phyloP scores from a whole-genome alignment of 64 coral and sea anemone genomes.

The Hydrozoanthus tunicans region DNA sequence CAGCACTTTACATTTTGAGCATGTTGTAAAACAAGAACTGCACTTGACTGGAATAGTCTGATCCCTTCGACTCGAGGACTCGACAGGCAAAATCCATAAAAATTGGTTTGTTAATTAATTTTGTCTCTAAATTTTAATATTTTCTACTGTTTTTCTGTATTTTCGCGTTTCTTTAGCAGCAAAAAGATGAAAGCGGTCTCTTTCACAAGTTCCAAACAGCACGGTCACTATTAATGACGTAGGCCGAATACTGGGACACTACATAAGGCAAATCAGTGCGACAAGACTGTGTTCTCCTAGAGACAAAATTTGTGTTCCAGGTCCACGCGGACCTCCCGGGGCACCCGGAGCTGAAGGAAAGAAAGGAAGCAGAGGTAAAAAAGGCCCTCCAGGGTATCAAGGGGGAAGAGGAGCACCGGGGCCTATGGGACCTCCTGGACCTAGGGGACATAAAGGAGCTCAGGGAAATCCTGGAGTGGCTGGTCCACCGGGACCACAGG shows the following conservation, averaged over 20 bases:
- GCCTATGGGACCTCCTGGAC: neutral
- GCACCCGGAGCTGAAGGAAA: neutral
- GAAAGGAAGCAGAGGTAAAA: neutral
- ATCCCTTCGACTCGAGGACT: too few relatives aligned
- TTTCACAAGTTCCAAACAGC: neutral
- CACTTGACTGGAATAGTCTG: too few relatives aligned
- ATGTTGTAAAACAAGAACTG: too few relatives aligned
- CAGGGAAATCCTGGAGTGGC: neutral
- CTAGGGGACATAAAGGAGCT: neutral
- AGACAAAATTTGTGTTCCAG: conserved; percentile 22
- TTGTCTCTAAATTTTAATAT: too few relatives aligned
- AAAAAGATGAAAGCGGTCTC: neutral
- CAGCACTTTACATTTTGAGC: too few relatives aligned
- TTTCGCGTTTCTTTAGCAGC: too few relatives aligned
- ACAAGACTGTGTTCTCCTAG: neutral
- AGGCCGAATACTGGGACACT: neutral
- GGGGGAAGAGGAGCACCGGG: neutral
- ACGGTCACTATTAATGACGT: neutral
- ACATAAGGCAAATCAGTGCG: neutral
- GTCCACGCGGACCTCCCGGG: conserved; percentile 10
- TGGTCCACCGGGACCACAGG: conserved; percentile 52
- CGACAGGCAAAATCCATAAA: too few relatives aligned
- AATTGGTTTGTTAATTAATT: too few relatives aligned
- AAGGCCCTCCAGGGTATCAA: too few relatives aligned
- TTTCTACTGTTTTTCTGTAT: too few relatives aligned